Conservation (phyloP, 2,113 vertebrate species). For the Eretmochelys imbricata region DNA sequence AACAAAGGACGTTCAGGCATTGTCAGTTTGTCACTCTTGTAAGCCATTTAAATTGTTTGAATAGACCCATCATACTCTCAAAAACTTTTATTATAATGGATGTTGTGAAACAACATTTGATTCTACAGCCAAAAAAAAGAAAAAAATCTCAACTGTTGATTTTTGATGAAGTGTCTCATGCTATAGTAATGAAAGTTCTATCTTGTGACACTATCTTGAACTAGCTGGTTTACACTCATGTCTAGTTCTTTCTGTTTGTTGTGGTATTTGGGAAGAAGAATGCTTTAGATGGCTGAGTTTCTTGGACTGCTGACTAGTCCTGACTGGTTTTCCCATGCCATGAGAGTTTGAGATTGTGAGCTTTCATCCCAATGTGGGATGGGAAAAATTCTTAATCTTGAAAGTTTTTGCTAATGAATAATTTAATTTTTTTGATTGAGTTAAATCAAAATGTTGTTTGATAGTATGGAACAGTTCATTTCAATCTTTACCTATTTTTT, state of each 20-base stretch:
- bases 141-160: background rate
- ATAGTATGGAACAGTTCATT: background rate
- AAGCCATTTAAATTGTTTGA: background rate
- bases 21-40: background rate
- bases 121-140: background rate
- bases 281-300: background rate
- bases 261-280: background rate
- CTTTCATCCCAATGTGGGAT: background rate
- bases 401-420: no score
- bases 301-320: background rate
- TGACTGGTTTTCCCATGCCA: no score
- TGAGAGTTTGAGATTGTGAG: no score
- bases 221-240: background rate
- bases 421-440: no score
- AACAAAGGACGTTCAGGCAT: background rate
- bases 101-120: background rate
- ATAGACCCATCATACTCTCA: background rate
- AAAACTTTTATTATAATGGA: background rate
- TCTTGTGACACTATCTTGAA: background rate
- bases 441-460: background rate
- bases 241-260: background rate
- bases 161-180: background rate
- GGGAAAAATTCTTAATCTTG: no score
- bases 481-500: no score
- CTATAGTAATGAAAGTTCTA: background rate